These are phyloP conservation scores for Drosophila punjabiensis DNA, from an alignment of 1,140 invertebrate species.

Conservation along the genomic window DNA sequence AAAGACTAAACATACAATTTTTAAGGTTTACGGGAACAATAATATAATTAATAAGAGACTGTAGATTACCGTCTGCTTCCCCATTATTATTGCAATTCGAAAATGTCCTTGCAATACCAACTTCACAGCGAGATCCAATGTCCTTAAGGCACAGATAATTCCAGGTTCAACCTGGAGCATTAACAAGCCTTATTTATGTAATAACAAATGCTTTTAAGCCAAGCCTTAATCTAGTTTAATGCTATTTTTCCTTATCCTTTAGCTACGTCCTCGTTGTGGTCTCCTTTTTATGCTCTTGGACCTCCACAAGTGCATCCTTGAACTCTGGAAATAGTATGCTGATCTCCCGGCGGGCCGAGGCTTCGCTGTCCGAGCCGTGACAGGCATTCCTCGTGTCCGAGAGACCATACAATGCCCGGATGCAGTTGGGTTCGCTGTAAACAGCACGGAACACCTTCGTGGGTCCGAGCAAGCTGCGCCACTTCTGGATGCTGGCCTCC, in stretches of 20 bases:
- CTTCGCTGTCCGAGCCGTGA: slow-evolving; percentile 95
- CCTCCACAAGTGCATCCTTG: slow-evolving; percentile 6
- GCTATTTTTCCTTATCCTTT: too few species aligned
- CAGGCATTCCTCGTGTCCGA: slow-evolving; percentile 97
- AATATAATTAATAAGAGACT: neutral
- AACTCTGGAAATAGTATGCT: slow-evolving; percentile 94
- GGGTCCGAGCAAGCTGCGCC: slow-evolving; percentile 94
- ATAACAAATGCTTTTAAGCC: neutral
- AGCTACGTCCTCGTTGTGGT: slow-evolving; percentile 8
- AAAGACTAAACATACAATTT: neutral
- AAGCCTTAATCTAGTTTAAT: too few species aligned
- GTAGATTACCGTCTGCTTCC: neutral
- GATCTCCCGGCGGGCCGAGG: slow-evolving; percentile 92
- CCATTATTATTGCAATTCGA: neutral
- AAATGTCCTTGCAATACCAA: neutral
- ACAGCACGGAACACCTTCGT: slow-evolving; percentile 94
- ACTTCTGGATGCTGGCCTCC: slow-evolving; percentile 91
- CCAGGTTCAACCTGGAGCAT: neutral
- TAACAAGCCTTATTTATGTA: too few species aligned
- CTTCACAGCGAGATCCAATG: neutral
- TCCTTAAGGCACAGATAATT: neutral
- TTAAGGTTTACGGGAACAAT: neutral
- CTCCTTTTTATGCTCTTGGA: slow-evolving; percentile 23
- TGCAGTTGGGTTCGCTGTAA: slow-evolving; percentile 90
- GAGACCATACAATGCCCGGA: slow-evolving; percentile 93